Base-by-base conservation (phyloP, 2,888 invertebrate genomes). In the Caradrina kadenii region DNA sequence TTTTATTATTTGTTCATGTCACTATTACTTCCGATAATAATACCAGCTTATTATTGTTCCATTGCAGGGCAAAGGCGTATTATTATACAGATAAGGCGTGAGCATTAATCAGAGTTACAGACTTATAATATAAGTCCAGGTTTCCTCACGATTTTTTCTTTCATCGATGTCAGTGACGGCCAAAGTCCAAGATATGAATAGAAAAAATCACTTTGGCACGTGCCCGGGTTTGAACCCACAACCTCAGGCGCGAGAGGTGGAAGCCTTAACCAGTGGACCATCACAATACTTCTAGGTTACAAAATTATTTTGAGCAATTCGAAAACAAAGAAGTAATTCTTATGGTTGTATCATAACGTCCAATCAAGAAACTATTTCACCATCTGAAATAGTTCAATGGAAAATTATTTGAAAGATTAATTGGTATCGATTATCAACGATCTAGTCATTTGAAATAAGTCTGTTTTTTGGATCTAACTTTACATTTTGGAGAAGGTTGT, bases 401-500 rank as follows among this genome's bases (percentile, higher is more conserved):
- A 35, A n/a, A 21, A 63, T 60, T 39, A 35, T 42, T 48, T 50
- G 8, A 64, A 69, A 58, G 10, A 50, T 39, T 35, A 54, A 64
- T 58, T 67, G 50, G n/a, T 19, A 63, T 31, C 59, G 53, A 63
- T 72, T 63, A 64, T 54, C 45, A 59, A 5, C 31, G 39, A n/a
- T 22, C 15, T 48, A 66, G 53, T 54, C 49, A 61, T 52, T 52
- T 39, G 15, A 68, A 64, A 73, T 55, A 21, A 13, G 48, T 19
- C 52, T 48, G 48, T 61, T 42, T 50, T 56, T 61, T 48, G 60
- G 52, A 63, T 68, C 53, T 60, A 63, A 58, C 52, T 53, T 63
- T 67, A 71, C 63, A 69, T 67, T 73, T 70, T 26, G 54, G 56
- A 64, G 70, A 69, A 62, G 54, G 48, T 63, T 61, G 64, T 71